These are phyloP conservation scores for Sinocyclocheilus rhinocerous DNA, from an alignment of 2,113 vertebrate species.

Conservation along the genomic window DNA sequence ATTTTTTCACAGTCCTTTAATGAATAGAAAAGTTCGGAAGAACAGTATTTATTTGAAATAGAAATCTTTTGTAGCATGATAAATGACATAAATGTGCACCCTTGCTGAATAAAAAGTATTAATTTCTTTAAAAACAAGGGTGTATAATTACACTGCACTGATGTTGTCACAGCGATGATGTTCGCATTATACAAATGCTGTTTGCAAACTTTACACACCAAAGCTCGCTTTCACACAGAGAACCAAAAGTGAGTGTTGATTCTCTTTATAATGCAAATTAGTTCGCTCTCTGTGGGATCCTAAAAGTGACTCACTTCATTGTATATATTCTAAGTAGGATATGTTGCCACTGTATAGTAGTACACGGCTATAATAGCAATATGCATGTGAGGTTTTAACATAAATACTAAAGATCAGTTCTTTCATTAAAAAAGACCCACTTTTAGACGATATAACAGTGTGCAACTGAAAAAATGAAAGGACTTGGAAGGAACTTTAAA, in stretches of 20 bases:
- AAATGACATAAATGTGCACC: too few relatives aligned
- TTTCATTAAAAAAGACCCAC: background rate
- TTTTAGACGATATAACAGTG: background rate
- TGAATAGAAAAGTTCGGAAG: too few relatives aligned
- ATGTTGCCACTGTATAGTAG: background rate
- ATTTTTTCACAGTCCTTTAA: too few relatives aligned
- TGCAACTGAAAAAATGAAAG: background rate
- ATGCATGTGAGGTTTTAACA: background rate
- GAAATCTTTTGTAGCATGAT: too few relatives aligned
- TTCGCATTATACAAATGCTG: background rate
- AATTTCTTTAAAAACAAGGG: background rate
- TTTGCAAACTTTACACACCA: conserved; percentile 26
- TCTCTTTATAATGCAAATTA: conserved; percentile 24
- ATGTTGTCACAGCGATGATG: background rate
- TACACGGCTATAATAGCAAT: background rate
- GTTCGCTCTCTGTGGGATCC: background rate
- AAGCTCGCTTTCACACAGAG: background rate
- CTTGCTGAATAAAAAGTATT: too few relatives aligned
- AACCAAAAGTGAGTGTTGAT: background rate
- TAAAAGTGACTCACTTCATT: conserved; percentile 3
- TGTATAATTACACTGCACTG: background rate
- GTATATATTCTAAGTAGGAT: background rate
- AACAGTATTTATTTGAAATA: too few relatives aligned
- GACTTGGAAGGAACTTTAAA: background rate
- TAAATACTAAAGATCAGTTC: background rate